These are phyloP conservation scores for Antheraea pernyi DNA, from an alignment of 1,140 invertebrate genomes.

Conservation along the genomic window DNA sequence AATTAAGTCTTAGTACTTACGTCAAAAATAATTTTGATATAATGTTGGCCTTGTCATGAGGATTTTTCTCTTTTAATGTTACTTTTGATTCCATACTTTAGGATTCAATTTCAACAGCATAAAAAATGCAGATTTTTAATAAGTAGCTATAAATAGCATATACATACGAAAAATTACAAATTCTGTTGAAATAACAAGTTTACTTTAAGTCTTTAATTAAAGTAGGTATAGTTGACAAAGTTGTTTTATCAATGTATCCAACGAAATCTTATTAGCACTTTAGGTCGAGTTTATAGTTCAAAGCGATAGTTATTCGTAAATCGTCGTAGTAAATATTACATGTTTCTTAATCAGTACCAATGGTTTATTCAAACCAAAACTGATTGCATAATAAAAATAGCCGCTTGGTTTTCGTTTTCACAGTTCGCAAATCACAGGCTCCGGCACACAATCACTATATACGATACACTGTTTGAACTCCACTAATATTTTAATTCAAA, in stretches of 20 bases:
- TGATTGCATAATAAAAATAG: constrained; percentile 27
- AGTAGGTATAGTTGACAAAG: not conserved
- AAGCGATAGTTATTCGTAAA: not conserved
- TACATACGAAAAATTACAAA: no score
- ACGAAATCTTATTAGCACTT: not conserved
- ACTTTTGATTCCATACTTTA: constrained; percentile 67
- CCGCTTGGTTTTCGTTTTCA: constrained; percentile 6
- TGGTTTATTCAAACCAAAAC: constrained; percentile 8
- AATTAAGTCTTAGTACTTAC: constrained; percentile 43
- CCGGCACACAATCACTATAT: not conserved
- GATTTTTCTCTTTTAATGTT: constrained; percentile 63
- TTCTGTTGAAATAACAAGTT: no score
- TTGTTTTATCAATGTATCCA: not conserved
- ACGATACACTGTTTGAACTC: not conserved
- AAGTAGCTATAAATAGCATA: no score
- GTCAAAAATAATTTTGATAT: constrained; percentile 64
- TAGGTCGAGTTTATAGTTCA: not conserved
- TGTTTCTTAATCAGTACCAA: not conserved
- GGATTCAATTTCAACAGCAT: not conserved
- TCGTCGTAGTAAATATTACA: constrained; percentile 11
- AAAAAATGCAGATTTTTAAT: not conserved
- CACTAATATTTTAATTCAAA: not conserved
- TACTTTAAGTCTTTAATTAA: not conserved
- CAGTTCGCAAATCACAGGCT: not conserved
- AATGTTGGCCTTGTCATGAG: constrained; percentile 58